Evolutionary conservation across 2,113 vertebrate genomes (phyloP).

Genomic region (Dasyprocta punctata): DNA sequence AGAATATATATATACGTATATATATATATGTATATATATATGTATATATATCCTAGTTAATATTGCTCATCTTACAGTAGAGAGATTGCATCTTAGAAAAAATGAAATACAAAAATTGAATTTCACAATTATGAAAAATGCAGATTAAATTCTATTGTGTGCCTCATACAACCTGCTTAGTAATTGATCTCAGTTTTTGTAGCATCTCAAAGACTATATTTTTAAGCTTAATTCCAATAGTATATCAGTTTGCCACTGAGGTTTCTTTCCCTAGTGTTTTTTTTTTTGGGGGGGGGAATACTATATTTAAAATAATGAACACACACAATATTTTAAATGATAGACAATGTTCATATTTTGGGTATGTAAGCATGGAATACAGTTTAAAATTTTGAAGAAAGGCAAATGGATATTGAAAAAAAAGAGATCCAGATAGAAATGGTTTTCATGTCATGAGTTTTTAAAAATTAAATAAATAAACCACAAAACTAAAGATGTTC

Average conservation of each 20-base stretch:
- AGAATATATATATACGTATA: neutral
- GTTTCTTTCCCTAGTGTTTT: neutral
- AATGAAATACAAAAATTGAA: neutral
- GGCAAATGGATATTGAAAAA: neutral
- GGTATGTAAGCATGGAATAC: neutral
- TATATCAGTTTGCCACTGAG: neutral
- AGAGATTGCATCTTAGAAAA: neutral
- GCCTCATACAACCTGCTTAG: neutral
- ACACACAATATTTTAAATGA: neutral
- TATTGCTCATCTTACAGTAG: neutral
- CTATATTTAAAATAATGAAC: neutral
- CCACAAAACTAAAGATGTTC: neutral
- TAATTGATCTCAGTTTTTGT: neutral
- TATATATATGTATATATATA: no score
- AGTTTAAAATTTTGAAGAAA: neutral
- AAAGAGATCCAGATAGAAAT: neutral
- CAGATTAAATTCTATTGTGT: neutral
- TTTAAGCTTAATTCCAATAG: neutral
- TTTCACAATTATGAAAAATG: slow-evolving; percentile 28
- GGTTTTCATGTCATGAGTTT: neutral
- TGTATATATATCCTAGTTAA: neutral
- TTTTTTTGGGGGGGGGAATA: neutral
- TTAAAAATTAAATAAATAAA: neutral
- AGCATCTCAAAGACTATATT: neutral
- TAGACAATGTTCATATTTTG: neutral